A percentile compares a stretch with the other conserved stretches of the same genome.
Conservation (phyloP, 2,113 vertebrate genomes). For the Dicerorhinus sumatrensis region DNA sequence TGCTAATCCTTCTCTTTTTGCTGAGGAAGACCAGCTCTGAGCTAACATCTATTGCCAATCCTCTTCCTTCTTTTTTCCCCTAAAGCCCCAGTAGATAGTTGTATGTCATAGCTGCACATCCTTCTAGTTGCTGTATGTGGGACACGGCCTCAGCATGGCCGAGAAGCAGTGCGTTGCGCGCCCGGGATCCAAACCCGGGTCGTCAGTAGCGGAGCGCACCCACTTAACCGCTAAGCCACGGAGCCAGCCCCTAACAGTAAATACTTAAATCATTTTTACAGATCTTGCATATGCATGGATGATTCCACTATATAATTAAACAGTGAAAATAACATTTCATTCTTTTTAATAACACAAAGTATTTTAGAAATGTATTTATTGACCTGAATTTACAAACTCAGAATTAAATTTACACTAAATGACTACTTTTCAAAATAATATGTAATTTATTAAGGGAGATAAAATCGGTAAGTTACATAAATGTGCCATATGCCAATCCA, state of each 20-base stretch:
- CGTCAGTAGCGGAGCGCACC: too few relatives aligned
- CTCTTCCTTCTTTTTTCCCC: too few relatives aligned
- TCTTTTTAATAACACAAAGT: slow-evolving; percentile 11
- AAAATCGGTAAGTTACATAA: background rate
- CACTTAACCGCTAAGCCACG: too few relatives aligned
- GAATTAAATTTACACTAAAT: slow-evolving; percentile 42
- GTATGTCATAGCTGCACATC: too few relatives aligned
- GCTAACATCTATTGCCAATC: too few relatives aligned
- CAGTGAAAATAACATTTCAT: background rate
- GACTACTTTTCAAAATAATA: background rate
- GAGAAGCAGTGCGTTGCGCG: too few relatives aligned
- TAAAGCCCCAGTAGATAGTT: too few relatives aligned
- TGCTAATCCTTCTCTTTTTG: too few relatives aligned
- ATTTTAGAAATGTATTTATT: background rate
- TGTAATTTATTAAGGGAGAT: background rate
- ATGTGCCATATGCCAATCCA: background rate
- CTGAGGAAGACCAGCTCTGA: too few relatives aligned
- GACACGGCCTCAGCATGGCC: too few relatives aligned
- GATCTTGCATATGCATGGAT: background rate
- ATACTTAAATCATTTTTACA: background rate
- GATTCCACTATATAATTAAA: background rate
- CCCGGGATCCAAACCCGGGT: too few relatives aligned
- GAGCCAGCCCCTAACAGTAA: background rate
- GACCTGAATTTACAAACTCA: background rate
- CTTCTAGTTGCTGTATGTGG: too few relatives aligned